Conservation (phyloP, 2,888 invertebrate species). For the Schizotus pectinicornis region DNA sequence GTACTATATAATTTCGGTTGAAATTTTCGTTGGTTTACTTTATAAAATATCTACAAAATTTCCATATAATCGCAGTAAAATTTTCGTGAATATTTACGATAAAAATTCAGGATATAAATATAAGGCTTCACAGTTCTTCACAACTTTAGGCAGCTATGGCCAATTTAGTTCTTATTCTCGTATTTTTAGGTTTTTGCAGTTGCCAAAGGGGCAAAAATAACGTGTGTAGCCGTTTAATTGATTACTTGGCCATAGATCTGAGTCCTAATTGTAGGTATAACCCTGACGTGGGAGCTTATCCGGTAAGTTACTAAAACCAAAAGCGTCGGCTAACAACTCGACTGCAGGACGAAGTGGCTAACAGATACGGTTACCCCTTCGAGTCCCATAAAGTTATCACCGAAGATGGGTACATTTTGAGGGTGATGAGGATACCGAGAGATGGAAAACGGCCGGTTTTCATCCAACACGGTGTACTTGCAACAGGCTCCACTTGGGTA, state of each 20-base stretch:
- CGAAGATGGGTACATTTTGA: conserved; percentile 2
- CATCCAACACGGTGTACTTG: background rate
- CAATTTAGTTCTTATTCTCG: background rate
- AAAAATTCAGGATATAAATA: too few species aligned
- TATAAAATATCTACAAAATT: too few species aligned
- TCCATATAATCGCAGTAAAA: too few species aligned
- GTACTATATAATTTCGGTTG: too few species aligned
- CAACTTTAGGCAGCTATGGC: too few species aligned
- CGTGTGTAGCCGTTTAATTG: background rate
- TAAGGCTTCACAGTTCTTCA: too few species aligned
- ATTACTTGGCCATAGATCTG: background rate
- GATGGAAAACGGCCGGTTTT: background rate
- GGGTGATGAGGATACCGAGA: background rate
- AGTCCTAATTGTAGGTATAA: conserved; percentile 4
- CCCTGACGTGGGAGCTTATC: background rate
- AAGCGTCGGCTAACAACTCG: background rate
- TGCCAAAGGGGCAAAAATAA: background rate
- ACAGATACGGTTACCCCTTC: background rate
- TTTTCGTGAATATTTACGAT: too few species aligned
- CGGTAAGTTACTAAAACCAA: background rate
- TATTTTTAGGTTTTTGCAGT: background rate
- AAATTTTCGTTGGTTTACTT: too few species aligned
- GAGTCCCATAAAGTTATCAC: background rate
- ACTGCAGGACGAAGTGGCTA: background rate
- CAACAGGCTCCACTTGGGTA: background rate